phyloP scores from a whole-genome alignment of 2,113 vertebrate genomes.

The Apodemus speciosus region DNA sequence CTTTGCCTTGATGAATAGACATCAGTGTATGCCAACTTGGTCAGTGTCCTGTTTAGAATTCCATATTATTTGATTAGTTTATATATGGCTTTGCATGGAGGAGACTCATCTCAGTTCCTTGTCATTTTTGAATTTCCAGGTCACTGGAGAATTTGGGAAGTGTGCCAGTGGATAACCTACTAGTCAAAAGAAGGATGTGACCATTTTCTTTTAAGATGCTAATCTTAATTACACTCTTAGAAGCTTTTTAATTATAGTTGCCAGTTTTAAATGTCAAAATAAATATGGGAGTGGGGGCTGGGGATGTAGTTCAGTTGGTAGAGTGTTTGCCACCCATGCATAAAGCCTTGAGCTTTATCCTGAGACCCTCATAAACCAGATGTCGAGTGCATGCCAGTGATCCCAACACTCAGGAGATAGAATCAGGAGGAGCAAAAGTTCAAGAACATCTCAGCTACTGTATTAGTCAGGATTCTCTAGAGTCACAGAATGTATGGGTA shows the following conservation, averaged over 20 bases:
- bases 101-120: fast-evolving
- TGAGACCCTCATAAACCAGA: neutral
- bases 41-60: fast-evolving
- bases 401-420: neutral
- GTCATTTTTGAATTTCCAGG: neutral
- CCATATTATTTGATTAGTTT: too few species aligned
- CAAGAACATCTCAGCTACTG: neutral
- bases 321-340: neutral
- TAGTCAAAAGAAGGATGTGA: neutral
- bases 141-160: neutral
- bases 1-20: neutral
- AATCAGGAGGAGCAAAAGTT: neutral
- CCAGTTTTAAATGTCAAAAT: neutral
- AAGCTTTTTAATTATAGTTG: neutral
- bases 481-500: too few species aligned
- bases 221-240: neutral
- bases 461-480: too few species aligned
- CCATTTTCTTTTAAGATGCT: neutral
- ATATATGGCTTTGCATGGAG: neutral
- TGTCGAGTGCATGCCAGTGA: neutral
- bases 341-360: neutral
- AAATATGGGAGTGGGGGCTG: fast-evolving
- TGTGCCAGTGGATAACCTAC: too few species aligned
- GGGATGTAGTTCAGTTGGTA: neutral
- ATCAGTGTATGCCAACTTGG: too few species aligned